phyloP scores from a whole-genome alignment of 92 coral and sea anemone genomes.

The Porites cylindrica region DNA sequence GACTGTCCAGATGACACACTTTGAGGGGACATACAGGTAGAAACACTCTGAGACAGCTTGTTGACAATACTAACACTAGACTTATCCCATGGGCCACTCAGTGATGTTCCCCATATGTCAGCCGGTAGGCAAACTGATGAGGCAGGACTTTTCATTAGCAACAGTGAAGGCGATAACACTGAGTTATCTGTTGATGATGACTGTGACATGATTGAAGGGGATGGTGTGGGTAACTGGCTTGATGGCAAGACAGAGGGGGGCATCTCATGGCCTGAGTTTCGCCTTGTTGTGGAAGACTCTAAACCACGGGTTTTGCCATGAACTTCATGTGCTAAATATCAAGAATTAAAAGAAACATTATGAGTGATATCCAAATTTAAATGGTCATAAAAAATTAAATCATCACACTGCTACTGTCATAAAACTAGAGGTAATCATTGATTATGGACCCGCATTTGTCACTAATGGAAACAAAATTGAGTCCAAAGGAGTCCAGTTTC shows the following conservation, averaged over 20 bases:
- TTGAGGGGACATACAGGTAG: constrained; percentile 63
- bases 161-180: constrained; percentile 50
- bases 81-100: constrained; percentile 37
- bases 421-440: too few relatives aligned
- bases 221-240: constrained; percentile 88
- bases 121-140: constrained; percentile 52
- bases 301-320: constrained; percentile 33
- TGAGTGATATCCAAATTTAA: not conserved
- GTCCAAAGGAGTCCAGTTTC: too few relatives aligned
- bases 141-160: constrained; percentile 57
- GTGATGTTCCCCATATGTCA: constrained; percentile 40
- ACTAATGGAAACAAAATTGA: too few relatives aligned
- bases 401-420: too few relatives aligned
- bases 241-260: constrained; percentile 20
- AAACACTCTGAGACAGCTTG: constrained; percentile 33
- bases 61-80: constrained; percentile 19
- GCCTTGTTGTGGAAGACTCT: constrained; percentile 40
- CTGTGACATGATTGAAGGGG: constrained; percentile 85
- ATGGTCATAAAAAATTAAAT: too few relatives aligned
- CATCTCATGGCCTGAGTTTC: constrained; percentile 47
- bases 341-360: not conserved
- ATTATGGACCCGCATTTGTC: too few relatives aligned
- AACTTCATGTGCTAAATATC: constrained; percentile 51
- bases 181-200: constrained; percentile 81
- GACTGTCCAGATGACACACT: constrained; percentile 73